Evolutionary conservation across 2,888 invertebrate genomes (phyloP).

Genomic region (Taphrorychus bicolor): DNA sequence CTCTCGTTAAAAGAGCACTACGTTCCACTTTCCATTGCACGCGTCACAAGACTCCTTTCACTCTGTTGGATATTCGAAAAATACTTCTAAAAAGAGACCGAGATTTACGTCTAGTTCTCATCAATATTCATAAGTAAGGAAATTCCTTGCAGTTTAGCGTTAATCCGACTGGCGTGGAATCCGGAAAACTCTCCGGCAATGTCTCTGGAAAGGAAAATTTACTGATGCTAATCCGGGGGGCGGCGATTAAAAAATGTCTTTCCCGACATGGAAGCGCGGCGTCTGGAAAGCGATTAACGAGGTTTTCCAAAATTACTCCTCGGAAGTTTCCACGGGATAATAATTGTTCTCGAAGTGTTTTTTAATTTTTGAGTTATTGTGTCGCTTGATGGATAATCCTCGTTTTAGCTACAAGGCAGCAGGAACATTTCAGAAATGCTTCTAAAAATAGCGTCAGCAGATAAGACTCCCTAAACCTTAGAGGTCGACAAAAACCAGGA

Average conservation of each 20-base stretch:
- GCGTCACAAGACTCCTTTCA: too few relatives aligned
- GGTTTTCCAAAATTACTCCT: slow-evolving; percentile 27
- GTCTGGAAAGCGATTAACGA: slow-evolving; percentile 30
- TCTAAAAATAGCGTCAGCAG: too few relatives aligned
- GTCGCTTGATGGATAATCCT: slow-evolving; percentile 4
- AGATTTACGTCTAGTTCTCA: not conserved
- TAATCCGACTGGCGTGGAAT: slow-evolving; percentile 4
- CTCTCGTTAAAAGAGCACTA: too few relatives aligned
- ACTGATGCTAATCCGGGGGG: slow-evolving; percentile 25
- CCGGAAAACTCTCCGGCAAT: slow-evolving; percentile 13
- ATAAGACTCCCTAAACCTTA: too few relatives aligned
- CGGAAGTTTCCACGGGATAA: slow-evolving; percentile 14
- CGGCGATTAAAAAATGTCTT: slow-evolving; percentile 26
- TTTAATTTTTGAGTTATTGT: slow-evolving; percentile 7
- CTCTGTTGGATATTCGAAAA: too few relatives aligned
- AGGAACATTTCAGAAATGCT: too few relatives aligned
- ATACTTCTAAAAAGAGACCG: too few relatives aligned
- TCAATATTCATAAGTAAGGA: not conserved
- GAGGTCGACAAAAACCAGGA: too few relatives aligned
- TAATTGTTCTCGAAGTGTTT: slow-evolving; percentile 4
- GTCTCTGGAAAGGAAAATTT: slow-evolving; percentile 19
- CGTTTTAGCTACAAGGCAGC: too few relatives aligned
- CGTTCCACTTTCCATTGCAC: too few relatives aligned
- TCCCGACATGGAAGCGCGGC: slow-evolving; percentile 12
- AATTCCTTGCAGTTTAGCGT: not conserved